Base-by-base conservation (phyloP, 2,113 vertebrate species). In the Crocuta crocuta region DNA sequence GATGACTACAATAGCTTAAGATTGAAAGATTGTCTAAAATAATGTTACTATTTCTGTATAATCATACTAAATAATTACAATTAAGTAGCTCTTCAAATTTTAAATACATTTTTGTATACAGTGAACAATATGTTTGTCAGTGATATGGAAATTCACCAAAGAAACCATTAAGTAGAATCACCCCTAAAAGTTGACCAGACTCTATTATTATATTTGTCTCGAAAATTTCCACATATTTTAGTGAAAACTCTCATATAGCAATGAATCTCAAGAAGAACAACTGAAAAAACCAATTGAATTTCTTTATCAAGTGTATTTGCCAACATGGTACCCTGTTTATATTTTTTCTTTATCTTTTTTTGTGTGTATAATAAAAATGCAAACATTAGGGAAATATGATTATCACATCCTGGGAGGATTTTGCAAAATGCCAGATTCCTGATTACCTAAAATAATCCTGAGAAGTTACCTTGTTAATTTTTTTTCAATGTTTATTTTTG, bases 231-330 rank as follows among this genome's bases (percentile, higher is more conserved):
- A 58, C 5, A 39, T 21, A 50, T 87, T 43, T 97, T 33, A 86
- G 35, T 88, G 23, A 81, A 94, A 87, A 45, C 0, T 63, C 5
- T 45, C 16, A 53, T 35, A 50, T 11, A 88, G 24, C 9, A 79
- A n/a, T 83, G 28, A 61, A n/a, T 73, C 10, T 5, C 70, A 84
- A 39, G 16, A 35, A 85, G 17, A 66, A 68, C 39, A 76, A 65
- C 6, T 26, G 2, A 74, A 82, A 31, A 63, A 21, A 39, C n/a
- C 16, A 79, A 7, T 1, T 71, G 26, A 79, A 96, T 11, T 7
- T 92, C 21, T 94, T 97, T 43, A 68, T 86, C n/a, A 95, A 50
- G 1, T 43, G 8, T 85, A 21, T 87, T 97, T 61, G 2, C 28
- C 16, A 24, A 33, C n/a, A 26, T 39, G 2, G 1, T 61, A 7